These are phyloP conservation scores for Habroteleia sp. DNA, from an alignment of 2,888 invertebrate genomes.

Conservation along the genomic window DNA sequence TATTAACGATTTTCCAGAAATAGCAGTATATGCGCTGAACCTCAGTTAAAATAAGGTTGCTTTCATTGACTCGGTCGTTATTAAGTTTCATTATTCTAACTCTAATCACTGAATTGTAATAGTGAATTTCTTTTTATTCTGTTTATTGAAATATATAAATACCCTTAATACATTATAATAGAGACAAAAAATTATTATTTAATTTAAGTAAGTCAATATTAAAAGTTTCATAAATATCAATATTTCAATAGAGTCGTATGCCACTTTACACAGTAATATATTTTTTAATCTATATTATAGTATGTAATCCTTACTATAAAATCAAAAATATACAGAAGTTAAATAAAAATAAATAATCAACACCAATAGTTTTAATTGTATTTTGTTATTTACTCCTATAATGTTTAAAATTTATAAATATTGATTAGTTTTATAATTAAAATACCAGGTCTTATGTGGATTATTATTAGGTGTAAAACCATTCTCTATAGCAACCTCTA, in stretches of 20 bases:
- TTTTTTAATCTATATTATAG: too few relatives aligned
- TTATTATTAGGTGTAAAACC: constrained; percentile 16
- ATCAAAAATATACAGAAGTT: too few relatives aligned
- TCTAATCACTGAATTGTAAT: constrained; percentile 1
- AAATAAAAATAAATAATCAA: too few relatives aligned
- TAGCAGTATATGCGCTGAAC: constrained; percentile 74
- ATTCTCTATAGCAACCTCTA: constrained; percentile 23
- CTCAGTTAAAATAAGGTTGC: constrained; percentile 77
- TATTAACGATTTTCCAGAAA: constrained; percentile 75
- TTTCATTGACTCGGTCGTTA: constrained; percentile 67
- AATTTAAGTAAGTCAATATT: neutral
- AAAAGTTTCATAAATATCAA: too few relatives aligned
- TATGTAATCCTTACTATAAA: too few relatives aligned
- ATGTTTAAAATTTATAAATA: constrained; percentile 5
- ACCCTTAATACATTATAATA: too few relatives aligned
- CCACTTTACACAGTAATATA: too few relatives aligned
- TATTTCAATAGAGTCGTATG: too few relatives aligned
- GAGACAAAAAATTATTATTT: neutral
- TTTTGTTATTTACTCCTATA: neutral
- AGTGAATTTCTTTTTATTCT: neutral
- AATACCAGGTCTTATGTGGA: constrained; percentile 30
- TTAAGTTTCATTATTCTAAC: constrained; percentile 20
- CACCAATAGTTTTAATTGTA: too few relatives aligned
- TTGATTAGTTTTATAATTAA: constrained; percentile 29
- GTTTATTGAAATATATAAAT: too few relatives aligned